Evolutionary conservation across 2,113 vertebrate species (phyloP).

Genomic region (Poeciliopsis prolifica): DNA sequence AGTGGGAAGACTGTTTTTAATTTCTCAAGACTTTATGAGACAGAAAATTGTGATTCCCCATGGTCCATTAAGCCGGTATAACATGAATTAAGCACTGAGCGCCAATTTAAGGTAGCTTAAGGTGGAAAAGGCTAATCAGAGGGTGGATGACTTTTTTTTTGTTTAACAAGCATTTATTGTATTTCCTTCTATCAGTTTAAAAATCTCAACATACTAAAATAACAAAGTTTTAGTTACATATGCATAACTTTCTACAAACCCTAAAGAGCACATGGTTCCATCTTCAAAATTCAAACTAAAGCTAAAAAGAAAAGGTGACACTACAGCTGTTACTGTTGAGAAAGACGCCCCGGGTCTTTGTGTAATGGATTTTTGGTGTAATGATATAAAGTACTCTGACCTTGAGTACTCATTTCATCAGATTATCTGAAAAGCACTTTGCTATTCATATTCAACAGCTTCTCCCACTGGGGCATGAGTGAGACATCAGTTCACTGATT

Average conservation of each 20-base stretch:
- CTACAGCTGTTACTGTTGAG: neutral
- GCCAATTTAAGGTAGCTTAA: neutral
- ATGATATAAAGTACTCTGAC: conserved; percentile 7
- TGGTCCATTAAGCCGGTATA: neutral
- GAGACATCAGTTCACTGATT: neutral
- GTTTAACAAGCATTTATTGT: neutral
- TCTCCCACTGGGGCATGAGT: neutral
- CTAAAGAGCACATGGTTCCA: neutral
- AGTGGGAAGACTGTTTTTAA: neutral
- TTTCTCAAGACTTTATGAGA: neutral
- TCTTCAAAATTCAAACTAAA: neutral
- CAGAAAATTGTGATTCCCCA: neutral
- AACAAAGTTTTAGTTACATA: neutral
- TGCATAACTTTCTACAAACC: neutral
- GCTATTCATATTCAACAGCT: neutral
- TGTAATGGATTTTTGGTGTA: conserved; percentile 3
- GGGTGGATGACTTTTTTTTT: neutral
- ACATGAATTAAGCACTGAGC: neutral
- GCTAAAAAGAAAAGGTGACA: neutral
- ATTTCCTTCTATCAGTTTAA: neutral
- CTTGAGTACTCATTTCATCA: neutral
- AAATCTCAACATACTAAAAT: neutral
- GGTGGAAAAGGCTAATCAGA: neutral
- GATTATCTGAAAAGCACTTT: neutral
- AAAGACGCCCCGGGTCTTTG: neutral